These are phyloP conservation scores for Mus musculus DNA, from an alignment of 2,113 vertebrate genomes.

Conservation along the genomic window GRCm39 chr9:90728501-90729000, in stretches of 20 bases:
- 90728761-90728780: background rate
- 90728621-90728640: conserved; percentile 13
- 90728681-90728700: background rate
- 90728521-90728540: background rate
- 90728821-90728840: background rate
- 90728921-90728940: background rate
- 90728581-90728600: background rate
- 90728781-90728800: background rate
- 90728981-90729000: background rate
- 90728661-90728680: background rate
- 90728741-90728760: background rate
- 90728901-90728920: background rate
- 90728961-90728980: background rate
- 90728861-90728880: background rate
- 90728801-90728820: background rate
- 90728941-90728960: background rate
- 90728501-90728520: background rate
- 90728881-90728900: background rate
- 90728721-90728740: background rate
- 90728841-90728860: background rate
- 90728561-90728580: background rate
- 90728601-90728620: background rate
- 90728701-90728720: background rate
- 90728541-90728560: background rate
- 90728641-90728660: conserved; percentile 21